phyloP scores from a whole-genome alignment of 23 tunicate genomes.

The Halocynthia aurantium region DNA sequence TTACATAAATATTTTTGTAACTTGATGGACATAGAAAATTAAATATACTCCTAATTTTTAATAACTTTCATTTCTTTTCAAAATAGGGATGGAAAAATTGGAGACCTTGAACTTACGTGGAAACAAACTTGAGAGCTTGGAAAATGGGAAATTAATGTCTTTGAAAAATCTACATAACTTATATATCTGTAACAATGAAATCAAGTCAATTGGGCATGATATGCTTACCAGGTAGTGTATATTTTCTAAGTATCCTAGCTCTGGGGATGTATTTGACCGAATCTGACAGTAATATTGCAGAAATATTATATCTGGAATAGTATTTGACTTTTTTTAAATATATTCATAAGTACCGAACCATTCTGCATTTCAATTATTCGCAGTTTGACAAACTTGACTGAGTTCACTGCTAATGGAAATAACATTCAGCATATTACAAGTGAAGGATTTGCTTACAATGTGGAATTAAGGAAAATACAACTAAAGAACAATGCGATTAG shows the following conservation, averaged over 20 bases:
- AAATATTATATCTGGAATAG: too few species aligned
- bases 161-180: constrained; percentile 20
- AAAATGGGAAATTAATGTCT: neutral
- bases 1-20: too few species aligned
- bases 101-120: constrained; percentile 31
- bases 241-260: neutral
- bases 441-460: constrained; percentile 22
- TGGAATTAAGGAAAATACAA: constrained; percentile 22
- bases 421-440: constrained; percentile 18
- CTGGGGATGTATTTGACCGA: too few species aligned
- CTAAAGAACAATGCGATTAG: constrained; percentile 27
- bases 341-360: too few species aligned
- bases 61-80: neutral
- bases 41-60: too few species aligned
- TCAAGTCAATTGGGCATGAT: neutral
- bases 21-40: too few species aligned
- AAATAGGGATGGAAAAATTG: constrained; percentile 34
- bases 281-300: too few species aligned
- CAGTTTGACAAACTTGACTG: constrained; percentile 42
- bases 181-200: constrained; percentile 41
- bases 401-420: constrained; percentile 49
- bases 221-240: constrained; percentile 27
- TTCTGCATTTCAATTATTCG: neutral
- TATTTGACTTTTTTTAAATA: too few species aligned
- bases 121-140: constrained; percentile 21